Conservation (phyloP, 2,888 invertebrate species). For the Plebejus melissa region DNA sequence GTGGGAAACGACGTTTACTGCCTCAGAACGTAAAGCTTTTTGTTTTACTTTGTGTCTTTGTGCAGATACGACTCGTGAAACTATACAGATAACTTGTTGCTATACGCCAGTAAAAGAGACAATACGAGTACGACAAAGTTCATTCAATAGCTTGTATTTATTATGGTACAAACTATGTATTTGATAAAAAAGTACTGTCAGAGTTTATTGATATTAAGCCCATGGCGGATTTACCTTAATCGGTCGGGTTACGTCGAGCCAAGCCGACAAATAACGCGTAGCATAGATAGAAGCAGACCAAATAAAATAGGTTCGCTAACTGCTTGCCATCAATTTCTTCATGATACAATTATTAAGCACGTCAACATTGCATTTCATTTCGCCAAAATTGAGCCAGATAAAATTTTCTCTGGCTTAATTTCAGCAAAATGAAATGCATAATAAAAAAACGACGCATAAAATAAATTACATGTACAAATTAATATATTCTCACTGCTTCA, state of each 20-base stretch:
- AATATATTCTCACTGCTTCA: neutral
- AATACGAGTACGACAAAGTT: neutral
- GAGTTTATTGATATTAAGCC: neutral
- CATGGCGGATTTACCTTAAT: too few species aligned
- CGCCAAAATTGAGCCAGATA: neutral
- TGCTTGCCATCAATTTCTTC: too few species aligned
- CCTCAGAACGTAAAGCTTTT: slow-evolving; percentile 14
- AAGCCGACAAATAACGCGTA: too few species aligned
- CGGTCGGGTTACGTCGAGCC: too few species aligned
- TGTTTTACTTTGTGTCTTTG: slow-evolving; percentile 16
- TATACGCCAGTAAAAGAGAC: neutral
- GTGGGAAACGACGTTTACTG: slow-evolving; percentile 33
- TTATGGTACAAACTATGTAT: neutral
- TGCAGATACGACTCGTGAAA: neutral
- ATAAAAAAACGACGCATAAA: neutral
- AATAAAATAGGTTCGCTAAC: too few species aligned
- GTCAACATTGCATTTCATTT: too few species aligned
- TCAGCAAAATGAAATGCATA: neutral
- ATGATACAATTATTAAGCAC: too few species aligned
- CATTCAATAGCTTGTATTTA: neutral
- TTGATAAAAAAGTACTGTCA: neutral
- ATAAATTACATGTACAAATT: neutral
- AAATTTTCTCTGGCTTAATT: neutral
- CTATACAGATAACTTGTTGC: neutral
- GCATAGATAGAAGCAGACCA: too few species aligned